phyloP scores from a whole-genome alignment of 2,888 invertebrate species.

The Philereme transversata region DNA sequence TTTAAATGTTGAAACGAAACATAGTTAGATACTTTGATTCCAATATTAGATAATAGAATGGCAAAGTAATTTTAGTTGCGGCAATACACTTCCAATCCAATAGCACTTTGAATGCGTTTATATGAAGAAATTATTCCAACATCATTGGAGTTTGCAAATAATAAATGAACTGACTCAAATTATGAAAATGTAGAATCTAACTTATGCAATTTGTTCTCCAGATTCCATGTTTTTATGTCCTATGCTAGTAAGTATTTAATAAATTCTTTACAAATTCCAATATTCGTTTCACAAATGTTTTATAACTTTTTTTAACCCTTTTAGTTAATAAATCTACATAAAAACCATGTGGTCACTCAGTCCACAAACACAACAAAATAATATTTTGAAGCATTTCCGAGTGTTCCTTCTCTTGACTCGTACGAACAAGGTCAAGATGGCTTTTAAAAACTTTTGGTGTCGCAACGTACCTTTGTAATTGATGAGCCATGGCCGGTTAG shows the following conservation, averaged over 20 bases:
- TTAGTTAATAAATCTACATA: too few relatives aligned
- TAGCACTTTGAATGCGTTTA: conserved; percentile 26
- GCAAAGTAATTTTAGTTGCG: conserved; percentile 42
- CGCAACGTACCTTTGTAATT: conserved; percentile 36
- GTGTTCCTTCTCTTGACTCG: conserved; percentile 52
- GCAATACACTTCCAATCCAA: conserved; percentile 30
- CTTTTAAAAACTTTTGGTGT: conserved; percentile 40
- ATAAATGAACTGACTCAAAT: background rate
- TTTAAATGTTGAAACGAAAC: conserved; percentile 41
- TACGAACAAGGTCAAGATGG: conserved; percentile 56
- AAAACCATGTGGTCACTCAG: too few relatives aligned
- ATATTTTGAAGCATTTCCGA: conserved; percentile 58
- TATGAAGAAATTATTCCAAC: conserved; percentile 32
- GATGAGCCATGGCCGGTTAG: conserved; percentile 30
- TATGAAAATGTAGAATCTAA: background rate
- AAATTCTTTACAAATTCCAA: too few relatives aligned
- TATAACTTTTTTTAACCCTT: too few relatives aligned
- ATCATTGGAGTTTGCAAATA: background rate
- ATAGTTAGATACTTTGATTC: conserved; percentile 39
- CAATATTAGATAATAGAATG: conserved; percentile 49
- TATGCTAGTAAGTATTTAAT: too few relatives aligned
- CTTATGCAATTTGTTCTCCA: too few relatives aligned
- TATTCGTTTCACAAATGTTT: too few relatives aligned
- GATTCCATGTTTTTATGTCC: too few relatives aligned
- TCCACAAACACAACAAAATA: conserved; percentile 31